These are phyloP conservation scores for Coelogynopora nodosa DNA, from an alignment of 2,888 invertebrate genomes.

Conservation along the genomic window DNA sequence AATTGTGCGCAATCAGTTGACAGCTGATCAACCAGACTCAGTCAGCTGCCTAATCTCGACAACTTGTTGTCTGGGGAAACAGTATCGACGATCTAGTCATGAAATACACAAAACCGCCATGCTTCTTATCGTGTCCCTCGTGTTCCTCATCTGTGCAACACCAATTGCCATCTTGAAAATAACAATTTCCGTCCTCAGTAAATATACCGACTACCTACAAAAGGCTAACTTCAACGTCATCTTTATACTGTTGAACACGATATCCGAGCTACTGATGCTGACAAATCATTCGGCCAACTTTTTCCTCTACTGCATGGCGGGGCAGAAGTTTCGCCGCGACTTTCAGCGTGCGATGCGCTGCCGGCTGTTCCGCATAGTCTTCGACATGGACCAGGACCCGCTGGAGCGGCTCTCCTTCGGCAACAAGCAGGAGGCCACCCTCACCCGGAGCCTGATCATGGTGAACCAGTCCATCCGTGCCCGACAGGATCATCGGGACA, in stretches of 20 bases:
- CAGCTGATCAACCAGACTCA: not conserved
- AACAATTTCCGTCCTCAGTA: not conserved
- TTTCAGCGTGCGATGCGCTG: not conserved
- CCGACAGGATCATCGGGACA: not conserved
- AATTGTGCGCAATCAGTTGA: not conserved
- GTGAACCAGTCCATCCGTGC: not conserved
- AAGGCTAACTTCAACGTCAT: not conserved
- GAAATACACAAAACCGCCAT: constrained; percentile 34
- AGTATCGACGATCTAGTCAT: constrained; percentile 5
- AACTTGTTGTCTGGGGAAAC: not conserved
- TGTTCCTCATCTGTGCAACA: constrained; percentile 38
- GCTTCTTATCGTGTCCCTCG: constrained; percentile 42
- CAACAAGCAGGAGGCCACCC: not conserved
- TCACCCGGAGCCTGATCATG: not conserved
- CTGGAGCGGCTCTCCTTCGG: not conserved
- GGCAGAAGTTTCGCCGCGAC: constrained; percentile 32
- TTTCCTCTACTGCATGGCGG: constrained; percentile 38
- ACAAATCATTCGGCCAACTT: constrained; percentile 35
- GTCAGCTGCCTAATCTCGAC: not conserved
- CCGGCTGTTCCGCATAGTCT: not conserved
- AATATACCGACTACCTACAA: not conserved
- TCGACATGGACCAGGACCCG: not conserved
- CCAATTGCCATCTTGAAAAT: constrained; percentile 42
- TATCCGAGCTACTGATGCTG: not conserved
- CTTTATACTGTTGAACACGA: constrained; percentile 5